Evolutionary conservation across 2,113 vertebrate genomes (phyloP).

Genomic region (Monopterus albus): DNA sequence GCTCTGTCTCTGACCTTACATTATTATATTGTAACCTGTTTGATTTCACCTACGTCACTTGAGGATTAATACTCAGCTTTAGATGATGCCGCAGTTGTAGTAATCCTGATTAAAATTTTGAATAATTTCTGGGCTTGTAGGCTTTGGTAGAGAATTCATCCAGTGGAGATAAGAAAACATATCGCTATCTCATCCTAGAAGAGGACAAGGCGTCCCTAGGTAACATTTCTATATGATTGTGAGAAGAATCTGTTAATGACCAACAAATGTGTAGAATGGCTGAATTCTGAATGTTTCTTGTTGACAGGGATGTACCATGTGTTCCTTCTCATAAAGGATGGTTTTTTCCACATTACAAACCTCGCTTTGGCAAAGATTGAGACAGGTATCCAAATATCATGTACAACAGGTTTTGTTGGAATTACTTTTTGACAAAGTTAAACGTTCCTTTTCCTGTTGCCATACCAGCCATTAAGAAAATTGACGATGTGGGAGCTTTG

Average conservation of each 20-base stretch:
- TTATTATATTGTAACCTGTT: neutral
- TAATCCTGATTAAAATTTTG: neutral
- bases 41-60: neutral
- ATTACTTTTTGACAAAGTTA: neutral
- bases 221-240: slow-evolving; percentile 61
- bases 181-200: slow-evolving; percentile 85
- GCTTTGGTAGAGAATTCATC: slow-evolving; percentile 79
- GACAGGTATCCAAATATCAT: slow-evolving; percentile 81
- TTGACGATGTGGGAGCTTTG: slow-evolving; percentile 81
- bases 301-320: slow-evolving; percentile 86
- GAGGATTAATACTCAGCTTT: neutral
- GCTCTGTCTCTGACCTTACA: neutral
- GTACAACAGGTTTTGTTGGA: neutral
- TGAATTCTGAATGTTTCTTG: no score
- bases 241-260: no score
- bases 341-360: slow-evolving; percentile 89
- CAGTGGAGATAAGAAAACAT: slow-evolving; percentile 81
- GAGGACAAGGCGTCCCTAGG: slow-evolving; percentile 83
- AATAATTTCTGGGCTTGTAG: slow-evolving; percentile 67
- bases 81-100: neutral
- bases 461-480: slow-evolving; percentile 85
- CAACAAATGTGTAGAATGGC: no score
- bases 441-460: slow-evolving; percentile 27
- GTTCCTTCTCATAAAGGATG: slow-evolving; percentile 86
- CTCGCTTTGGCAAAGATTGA: slow-evolving; percentile 88